Evolutionary conservation across 2,888 invertebrate species (phyloP), one percentile per base, ranked within the genome.

Genomic region (Patella caerulea): DNA sequence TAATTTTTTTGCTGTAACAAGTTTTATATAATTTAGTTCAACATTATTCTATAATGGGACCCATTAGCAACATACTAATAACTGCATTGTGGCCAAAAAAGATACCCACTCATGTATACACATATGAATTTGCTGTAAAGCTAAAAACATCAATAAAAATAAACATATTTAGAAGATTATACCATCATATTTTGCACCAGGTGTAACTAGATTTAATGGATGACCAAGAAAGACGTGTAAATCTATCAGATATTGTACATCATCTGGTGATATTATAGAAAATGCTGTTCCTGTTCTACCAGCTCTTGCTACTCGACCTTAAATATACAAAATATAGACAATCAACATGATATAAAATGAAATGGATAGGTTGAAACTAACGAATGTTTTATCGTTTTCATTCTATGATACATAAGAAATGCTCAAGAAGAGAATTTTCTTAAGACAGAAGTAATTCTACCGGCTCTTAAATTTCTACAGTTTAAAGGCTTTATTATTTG

Each of bases 181-280:
- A 84, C 83, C 83, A 80, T 79, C 71, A 54, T 81, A 24, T 59
- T 78, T 76, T 54, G 83, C 82, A 3, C 76, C 79, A 11, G 81
- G 55, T 1, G 85, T 82, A 17, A 85, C 86, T 45, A 82, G 72
- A 15, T 94, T 93, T 1, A 98, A 93, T 0, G 95, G 94, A 75
- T 94, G 93, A 59, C 96, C 97, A 74, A 99, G 94, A 92, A 99
- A 99, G 82, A 99, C 93, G 90, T 98, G 97, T 74, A 99, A 93
- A 92, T 99, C 99, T n/a, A 98, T 91, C 9, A 99, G 92, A 91
- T 97, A 97, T 0, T 99, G 95, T 72, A 96, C 93, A 92, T 99
- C 99, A 81, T 99, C 98, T 0, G 96, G 95, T 0, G 96, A 93
- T 54, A 99, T 94, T 65, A 99, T 94, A 0, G 97, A 98, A 91